These are phyloP conservation scores for Zosterops japonicus DNA, from an alignment of 2,113 vertebrate genomes.

Conservation along the genomic window DNA sequence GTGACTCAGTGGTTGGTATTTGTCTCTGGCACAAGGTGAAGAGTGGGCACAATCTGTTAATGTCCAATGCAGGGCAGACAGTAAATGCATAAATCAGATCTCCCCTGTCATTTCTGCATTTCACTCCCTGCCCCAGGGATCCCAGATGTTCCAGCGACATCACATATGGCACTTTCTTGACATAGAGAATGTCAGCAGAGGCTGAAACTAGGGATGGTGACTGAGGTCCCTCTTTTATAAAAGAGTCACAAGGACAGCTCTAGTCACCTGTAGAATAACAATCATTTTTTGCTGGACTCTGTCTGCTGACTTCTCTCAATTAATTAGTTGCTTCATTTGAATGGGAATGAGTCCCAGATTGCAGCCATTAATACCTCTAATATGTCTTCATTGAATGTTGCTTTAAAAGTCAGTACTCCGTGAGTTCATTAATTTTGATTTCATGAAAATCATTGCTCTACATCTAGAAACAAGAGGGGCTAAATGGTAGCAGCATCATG, in stretches of 20 bases:
- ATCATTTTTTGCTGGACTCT: slow-evolving; percentile 11
- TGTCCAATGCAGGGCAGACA: neutral
- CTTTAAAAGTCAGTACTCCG: neutral
- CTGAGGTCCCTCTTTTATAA: neutral
- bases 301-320: neutral
- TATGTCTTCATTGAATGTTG: neutral
- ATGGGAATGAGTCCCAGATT: neutral
- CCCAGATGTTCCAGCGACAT: neutral
- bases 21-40: neutral
- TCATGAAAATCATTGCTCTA: slow-evolving; percentile 1
- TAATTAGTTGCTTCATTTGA: slow-evolving; percentile 53
- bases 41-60: neutral
- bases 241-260: neutral
- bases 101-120: neutral
- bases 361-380: neutral
- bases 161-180: slow-evolving; percentile 1
- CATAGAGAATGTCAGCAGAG: neutral
- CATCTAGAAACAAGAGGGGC: neutral
- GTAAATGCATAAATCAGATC: neutral
- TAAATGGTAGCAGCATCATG: neutral
- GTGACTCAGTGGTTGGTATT: neutral
- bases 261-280: neutral
- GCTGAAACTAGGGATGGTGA: slow-evolving; percentile 11
- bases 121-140: neutral
- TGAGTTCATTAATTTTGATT: slow-evolving; percentile 27